Evolutionary conservation across 2,113 vertebrate genomes (phyloP).

Genomic region (Anarrhichthys ocellatus): DNA sequence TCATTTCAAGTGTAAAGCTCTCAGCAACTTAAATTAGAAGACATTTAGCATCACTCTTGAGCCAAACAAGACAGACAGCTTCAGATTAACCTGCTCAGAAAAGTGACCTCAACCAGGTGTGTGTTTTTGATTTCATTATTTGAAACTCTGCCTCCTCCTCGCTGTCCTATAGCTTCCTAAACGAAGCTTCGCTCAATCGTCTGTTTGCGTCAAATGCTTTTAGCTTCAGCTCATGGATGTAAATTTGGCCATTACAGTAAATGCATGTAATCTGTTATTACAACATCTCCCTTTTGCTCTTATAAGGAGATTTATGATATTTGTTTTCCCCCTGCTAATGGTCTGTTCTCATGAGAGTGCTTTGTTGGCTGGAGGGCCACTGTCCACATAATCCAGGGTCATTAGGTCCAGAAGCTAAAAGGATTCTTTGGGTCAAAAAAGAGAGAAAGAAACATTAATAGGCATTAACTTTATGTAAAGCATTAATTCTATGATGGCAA

Average conservation of each 20-base stretch:
- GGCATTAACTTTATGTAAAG: constrained; percentile 60
- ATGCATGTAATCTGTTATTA: constrained; percentile 76
- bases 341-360: constrained; percentile 66
- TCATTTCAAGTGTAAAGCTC: no score
- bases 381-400: constrained; percentile 66
- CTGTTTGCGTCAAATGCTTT: constrained; percentile 64
- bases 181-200: constrained; percentile 27
- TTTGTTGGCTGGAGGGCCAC: constrained; percentile 72
- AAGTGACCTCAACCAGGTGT: neutral
- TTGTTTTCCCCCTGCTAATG: constrained; percentile 55
- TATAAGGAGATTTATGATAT: constrained; percentile 72
- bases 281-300: constrained; percentile 65
- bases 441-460: constrained; percentile 57
- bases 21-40: neutral
- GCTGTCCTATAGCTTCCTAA: constrained; percentile 16
- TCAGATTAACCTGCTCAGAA: neutral
- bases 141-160: neutral
- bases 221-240: constrained; percentile 60
- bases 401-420: constrained; percentile 55
- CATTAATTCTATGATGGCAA: constrained; percentile 58
- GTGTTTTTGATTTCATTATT: neutral
- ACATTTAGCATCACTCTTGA: neutral
- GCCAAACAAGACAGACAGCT: neutral
- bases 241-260: constrained; percentile 70
- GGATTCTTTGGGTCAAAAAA: constrained; percentile 45